phyloP scores from a whole-genome alignment of 2,113 vertebrate genomes.

The Amphilophus citrinellus region DNA sequence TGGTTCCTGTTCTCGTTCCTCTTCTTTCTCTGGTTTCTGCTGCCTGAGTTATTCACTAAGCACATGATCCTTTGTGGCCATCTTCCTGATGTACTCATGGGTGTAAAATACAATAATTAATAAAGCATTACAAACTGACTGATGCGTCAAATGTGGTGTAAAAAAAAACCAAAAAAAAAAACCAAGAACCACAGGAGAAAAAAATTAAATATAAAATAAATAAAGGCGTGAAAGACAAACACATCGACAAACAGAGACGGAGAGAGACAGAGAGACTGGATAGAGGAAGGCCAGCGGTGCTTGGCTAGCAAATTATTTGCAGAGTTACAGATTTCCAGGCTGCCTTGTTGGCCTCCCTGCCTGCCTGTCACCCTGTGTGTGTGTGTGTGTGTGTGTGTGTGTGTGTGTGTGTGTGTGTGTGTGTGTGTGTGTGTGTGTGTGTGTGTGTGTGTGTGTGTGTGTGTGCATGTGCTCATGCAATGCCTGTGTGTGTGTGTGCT shows the following conservation, averaged over 20 bases:
- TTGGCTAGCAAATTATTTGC: constrained; percentile 64
- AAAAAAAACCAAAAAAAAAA: neutral
- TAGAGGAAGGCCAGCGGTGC: constrained; percentile 28
- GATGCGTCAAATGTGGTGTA: neutral
- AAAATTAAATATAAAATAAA: neutral
- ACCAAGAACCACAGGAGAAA: too few relatives aligned
- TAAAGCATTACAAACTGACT: neutral
- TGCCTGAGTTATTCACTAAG: too few relatives aligned
- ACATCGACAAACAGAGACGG: neutral
- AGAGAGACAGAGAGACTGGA: neutral
- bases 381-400: constrained; percentile 27
- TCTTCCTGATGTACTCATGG: too few relatives aligned
- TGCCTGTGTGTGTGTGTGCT: neutral
- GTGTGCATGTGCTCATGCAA: neutral
- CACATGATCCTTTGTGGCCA: too few relatives aligned
- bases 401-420: constrained; percentile 3
- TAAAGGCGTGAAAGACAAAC: neutral
- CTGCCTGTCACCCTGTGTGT: constrained; percentile 47
- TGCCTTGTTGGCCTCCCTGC: constrained; percentile 50
- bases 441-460: neutral
- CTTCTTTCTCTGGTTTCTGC: too few relatives aligned
- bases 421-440: constrained; percentile 7
- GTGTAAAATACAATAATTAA: too few relatives aligned
- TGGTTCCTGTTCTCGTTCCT: too few relatives aligned
- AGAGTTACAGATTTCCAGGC: constrained; percentile 60